A percentile compares a stretch with the other conserved stretches of the same genome.
These are phyloP conservation scores for Clarias pachynema DNA, from an alignment of 2,797 vertebrate genomes.

Conservation along the genomic window DNA sequence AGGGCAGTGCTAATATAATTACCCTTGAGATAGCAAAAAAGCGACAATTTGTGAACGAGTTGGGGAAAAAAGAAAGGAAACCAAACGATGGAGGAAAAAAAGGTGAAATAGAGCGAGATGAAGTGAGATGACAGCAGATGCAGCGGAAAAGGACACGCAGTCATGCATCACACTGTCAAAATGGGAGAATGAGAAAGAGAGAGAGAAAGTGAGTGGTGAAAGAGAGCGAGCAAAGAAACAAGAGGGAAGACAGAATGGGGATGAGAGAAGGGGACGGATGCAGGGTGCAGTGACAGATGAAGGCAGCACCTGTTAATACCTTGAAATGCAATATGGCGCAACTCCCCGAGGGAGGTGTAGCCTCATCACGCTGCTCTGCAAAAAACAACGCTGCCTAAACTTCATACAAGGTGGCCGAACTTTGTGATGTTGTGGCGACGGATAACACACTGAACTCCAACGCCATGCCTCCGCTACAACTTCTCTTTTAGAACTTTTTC, in stretches of 20 bases:
- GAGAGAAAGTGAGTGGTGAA: conserved; percentile 3
- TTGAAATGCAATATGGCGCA: conserved; percentile 57
- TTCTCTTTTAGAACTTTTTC: background rate
- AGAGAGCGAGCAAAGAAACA: conserved; percentile 25
- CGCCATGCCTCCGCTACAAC: background rate
- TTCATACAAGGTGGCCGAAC: conserved; percentile 34
- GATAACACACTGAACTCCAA: conserved; percentile 35
- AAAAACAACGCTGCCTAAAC: conserved; percentile 46
- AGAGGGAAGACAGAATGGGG: background rate
- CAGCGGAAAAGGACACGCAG: conserved; percentile 64
- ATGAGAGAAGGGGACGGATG: conserved; percentile 29
- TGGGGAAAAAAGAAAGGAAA: background rate
- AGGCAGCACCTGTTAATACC: conserved; percentile 61
- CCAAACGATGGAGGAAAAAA: conserved; percentile 19
- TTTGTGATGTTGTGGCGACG: conserved; percentile 15
- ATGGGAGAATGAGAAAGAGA: conserved; percentile 34
- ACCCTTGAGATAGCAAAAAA: background rate
- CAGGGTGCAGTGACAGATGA: conserved; percentile 56
- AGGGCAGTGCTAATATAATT: background rate
- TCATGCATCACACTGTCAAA: conserved; percentile 72
- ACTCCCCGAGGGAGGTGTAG: conserved; percentile 54
- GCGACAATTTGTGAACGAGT: background rate
- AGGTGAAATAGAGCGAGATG: conserved; percentile 63
- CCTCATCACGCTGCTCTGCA: conserved; percentile 44
- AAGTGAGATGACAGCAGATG: conserved; percentile 71